Evolutionary conservation across 1,140 invertebrate genomes (phyloP).

Genomic region (Elysia chlorotica): DNA sequence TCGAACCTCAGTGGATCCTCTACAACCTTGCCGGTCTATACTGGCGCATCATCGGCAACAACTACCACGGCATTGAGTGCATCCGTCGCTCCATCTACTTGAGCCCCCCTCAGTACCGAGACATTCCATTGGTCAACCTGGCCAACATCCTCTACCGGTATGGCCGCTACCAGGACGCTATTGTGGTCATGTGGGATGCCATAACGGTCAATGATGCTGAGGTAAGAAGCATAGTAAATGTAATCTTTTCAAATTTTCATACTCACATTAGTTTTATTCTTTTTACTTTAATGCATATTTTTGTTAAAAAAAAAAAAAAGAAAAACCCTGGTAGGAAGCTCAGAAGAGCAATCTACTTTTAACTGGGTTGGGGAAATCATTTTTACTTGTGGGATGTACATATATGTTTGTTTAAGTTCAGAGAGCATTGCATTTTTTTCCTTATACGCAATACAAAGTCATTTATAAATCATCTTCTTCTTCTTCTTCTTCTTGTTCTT

Average conservation of each 20-base stretch:
- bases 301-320: too few species aligned
- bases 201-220: slow-evolving; percentile 75
- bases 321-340: too few species aligned
- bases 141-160: slow-evolving; percentile 77
- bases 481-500: too few species aligned
- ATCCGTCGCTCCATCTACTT: slow-evolving; percentile 76
- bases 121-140: slow-evolving; percentile 80
- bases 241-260: background rate
- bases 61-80: slow-evolving; percentile 81
- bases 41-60: slow-evolving; percentile 81
- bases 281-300: too few species aligned
- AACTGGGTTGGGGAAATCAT: too few species aligned
- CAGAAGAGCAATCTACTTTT: too few species aligned
- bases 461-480: too few species aligned
- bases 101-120: slow-evolving; percentile 75
- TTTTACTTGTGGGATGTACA: too few species aligned
- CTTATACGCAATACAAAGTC: too few species aligned
- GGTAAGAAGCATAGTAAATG: slow-evolving; percentile 60
- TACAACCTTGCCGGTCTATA: slow-evolving; percentile 83
- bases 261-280: too few species aligned
- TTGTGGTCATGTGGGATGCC: slow-evolving; percentile 76
- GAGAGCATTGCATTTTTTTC: too few species aligned
- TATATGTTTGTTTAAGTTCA: too few species aligned
- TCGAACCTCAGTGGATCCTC: slow-evolving; percentile 77
- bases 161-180: slow-evolving; percentile 76